A percentile compares a stretch with the other conserved stretches of the same genome.
Evolutionary conservation across 1,140 invertebrate genomes (phyloP).

Genomic region (Aphelenchoides avenae): DNA sequence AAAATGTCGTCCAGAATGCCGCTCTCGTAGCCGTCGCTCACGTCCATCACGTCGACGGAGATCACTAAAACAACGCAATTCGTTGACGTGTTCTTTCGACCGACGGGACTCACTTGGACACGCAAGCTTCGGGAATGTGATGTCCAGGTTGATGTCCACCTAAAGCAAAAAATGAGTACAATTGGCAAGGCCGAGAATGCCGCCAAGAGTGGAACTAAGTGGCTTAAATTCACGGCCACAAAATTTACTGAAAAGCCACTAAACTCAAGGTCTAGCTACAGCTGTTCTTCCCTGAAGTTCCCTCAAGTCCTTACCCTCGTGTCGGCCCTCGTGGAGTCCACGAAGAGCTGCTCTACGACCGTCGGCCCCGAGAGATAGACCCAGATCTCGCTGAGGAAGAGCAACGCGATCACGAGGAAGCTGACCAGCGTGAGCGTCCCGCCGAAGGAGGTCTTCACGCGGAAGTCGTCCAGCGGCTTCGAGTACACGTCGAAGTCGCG

Average conservation of each 20-base stretch:
- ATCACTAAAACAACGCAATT: slow-evolving; percentile 27
- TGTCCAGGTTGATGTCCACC: slow-evolving; percentile 86
- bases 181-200: no score
- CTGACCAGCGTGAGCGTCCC: slow-evolving; percentile 87
- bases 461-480: slow-evolving; percentile 90
- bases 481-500: slow-evolving; percentile 83
- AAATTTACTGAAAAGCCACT: neutral
- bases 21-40: slow-evolving; percentile 88
- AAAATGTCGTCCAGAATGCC: slow-evolving; percentile 90
- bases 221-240: neutral
- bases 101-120: slow-evolving; percentile 71
- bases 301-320: neutral
- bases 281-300: no score
- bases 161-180: no score
- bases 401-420: slow-evolving; percentile 72
- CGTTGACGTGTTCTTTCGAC: slow-evolving; percentile 5
- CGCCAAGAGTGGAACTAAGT: no score
- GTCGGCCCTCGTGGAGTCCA: slow-evolving; percentile 7
- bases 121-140: slow-evolving; percentile 78
- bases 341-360: slow-evolving; percentile 72
- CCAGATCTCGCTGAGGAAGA: slow-evolving; percentile 79
- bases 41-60: slow-evolving; percentile 89
- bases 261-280: no score
- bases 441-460: slow-evolving; percentile 88
- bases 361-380: slow-evolving; percentile 81